These are phyloP conservation scores for Xiphophorus birchmanni DNA, from an alignment of 2,797 vertebrate species.

Conservation along the genomic window DNA sequence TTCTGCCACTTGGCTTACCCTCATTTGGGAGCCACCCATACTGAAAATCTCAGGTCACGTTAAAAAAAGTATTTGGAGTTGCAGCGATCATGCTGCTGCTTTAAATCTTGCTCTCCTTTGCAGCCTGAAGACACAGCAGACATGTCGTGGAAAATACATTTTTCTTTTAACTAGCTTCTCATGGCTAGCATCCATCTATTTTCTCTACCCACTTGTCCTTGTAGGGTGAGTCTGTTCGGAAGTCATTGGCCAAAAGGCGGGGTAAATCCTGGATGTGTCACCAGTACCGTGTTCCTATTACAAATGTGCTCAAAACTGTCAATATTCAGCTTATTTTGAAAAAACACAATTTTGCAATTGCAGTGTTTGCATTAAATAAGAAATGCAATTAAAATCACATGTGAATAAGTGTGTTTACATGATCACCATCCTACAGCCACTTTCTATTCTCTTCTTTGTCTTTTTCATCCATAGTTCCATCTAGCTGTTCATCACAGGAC, in stretches of 20 bases:
- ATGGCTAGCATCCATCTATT: background rate
- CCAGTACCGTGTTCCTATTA: background rate
- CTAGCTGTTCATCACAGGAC: too few relatives aligned
- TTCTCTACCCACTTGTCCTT: background rate
- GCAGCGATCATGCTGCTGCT: background rate
- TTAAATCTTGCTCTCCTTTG: background rate
- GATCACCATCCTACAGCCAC: too few relatives aligned
- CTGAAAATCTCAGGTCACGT: slow-evolving; percentile 23
- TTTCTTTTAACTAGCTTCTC: background rate
- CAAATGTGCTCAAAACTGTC: too few relatives aligned
- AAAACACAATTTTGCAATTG: too few relatives aligned
- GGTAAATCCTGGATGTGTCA: background rate
- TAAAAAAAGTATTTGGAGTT: slow-evolving; percentile 4
- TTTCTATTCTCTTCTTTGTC: too few relatives aligned
- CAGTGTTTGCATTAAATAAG: too few relatives aligned
- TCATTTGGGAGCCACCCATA: slow-evolving; percentile 65
- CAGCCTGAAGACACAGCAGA: background rate
- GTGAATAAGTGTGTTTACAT: too few relatives aligned
- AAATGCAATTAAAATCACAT: too few relatives aligned
- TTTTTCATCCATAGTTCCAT: too few relatives aligned
- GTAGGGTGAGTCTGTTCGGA: background rate
- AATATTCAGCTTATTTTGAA: too few relatives aligned
- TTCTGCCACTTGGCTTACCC: slow-evolving; percentile 44
- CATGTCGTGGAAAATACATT: background rate
- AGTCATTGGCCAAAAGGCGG: too few relatives aligned